Evolutionary conservation across 2,113 vertebrate species (phyloP).

Genomic region (Calonectris borealis): DNA sequence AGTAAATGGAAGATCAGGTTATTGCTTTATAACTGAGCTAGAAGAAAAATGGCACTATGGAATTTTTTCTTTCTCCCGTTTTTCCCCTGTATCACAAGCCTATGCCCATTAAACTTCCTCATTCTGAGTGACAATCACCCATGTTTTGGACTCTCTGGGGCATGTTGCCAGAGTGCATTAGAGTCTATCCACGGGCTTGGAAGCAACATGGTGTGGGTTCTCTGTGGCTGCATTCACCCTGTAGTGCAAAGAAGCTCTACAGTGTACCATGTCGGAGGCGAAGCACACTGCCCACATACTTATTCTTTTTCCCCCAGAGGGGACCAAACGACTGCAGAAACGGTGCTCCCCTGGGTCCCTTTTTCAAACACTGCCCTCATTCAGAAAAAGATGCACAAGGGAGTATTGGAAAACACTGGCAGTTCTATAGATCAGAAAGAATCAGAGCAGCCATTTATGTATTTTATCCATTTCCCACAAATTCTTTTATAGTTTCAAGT

Average conservation of each 20-base stretch:
- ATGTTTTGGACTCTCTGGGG: background rate
- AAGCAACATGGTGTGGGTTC: background rate
- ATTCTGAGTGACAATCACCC: background rate
- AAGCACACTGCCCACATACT: rapidly evolving
- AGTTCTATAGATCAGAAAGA: background rate
- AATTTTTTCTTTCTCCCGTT: background rate
- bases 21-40: background rate
- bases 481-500: background rate
- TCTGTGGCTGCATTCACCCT: background rate
- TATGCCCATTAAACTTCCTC: background rate
- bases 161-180: background rate
- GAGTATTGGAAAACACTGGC: background rate
- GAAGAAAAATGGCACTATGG: background rate
- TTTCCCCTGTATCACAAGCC: background rate
- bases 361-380: background rate
- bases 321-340: background rate
- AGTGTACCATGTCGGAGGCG: background rate
- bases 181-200: background rate
- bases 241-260: background rate
- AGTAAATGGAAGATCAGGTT: background rate
- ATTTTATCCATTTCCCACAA: background rate
- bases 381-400: background rate
- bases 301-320: background rate
- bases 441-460: background rate
- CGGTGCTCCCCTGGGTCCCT: background rate